phyloP scores from a whole-genome alignment of 1,140 invertebrate genomes.

The Drosophila subpulchrella region DNA sequence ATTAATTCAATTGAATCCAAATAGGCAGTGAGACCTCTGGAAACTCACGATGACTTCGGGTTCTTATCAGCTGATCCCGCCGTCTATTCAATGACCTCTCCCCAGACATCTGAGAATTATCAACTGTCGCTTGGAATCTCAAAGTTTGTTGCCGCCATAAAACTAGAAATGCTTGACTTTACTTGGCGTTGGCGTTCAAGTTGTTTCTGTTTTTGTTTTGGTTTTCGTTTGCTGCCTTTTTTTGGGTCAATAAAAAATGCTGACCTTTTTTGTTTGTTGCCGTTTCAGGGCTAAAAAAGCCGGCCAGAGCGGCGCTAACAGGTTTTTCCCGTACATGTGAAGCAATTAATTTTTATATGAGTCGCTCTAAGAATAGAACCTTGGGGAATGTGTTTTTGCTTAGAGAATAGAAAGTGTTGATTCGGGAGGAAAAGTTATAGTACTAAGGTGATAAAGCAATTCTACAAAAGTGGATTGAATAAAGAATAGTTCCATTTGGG shows the following conservation, averaged over 20 bases:
- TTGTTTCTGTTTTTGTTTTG: constrained; percentile 15
- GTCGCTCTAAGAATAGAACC: constrained; percentile 33
- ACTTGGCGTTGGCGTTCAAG: constrained; percentile 24
- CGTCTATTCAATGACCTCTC: constrained; percentile 40
- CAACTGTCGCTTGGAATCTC: constrained; percentile 45
- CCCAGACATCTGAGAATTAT: constrained; percentile 47
- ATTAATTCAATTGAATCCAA: constrained; percentile 58
- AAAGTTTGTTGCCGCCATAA: constrained; percentile 48
- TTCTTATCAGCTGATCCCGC: constrained; percentile 50
- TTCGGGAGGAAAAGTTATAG: neutral
- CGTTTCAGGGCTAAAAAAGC: constrained; percentile 41
- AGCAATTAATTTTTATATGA: constrained; percentile 59
- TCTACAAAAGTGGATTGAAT: no score
- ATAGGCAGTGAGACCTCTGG: constrained; percentile 24
- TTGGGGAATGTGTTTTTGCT: neutral
- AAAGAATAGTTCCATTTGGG: neutral
- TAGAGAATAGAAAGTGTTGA: constrained; percentile 9
- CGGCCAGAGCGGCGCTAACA: constrained; percentile 52
- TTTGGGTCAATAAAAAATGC: constrained; percentile 66
- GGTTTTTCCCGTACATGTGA: constrained; percentile 50
- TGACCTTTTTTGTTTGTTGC: constrained; percentile 59
- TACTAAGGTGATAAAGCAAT: no score
- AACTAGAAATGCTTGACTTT: constrained; percentile 32
- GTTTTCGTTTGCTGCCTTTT: constrained; percentile 29
- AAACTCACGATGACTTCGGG: constrained; percentile 13